A percentile compares a stretch with the other conserved stretches of the same genome.
Evolutionary conservation across 2,888 invertebrate species (phyloP).

Genomic region (Pseudanteris insignis): DNA sequence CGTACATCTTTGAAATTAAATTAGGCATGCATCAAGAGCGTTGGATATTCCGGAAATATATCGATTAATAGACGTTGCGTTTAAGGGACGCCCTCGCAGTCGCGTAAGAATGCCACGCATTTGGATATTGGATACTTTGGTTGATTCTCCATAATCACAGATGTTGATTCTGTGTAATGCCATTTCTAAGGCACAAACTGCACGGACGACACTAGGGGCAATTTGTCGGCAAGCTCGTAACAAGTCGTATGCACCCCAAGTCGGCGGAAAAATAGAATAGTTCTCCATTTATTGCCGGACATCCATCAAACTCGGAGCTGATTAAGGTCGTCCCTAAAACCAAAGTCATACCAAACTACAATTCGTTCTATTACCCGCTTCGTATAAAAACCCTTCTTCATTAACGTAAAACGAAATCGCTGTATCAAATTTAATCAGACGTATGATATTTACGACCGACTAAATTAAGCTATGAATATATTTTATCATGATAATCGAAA

Average conservation of each 20-base stretch:
- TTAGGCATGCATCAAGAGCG: too few species aligned
- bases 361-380: conserved; percentile 43
- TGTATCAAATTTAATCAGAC: conserved; percentile 10
- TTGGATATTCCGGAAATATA: too few species aligned
- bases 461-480: too few species aligned
- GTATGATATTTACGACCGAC: too few species aligned
- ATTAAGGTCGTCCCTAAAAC: conserved; percentile 44
- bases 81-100: too few species aligned
- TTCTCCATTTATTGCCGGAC: conserved; percentile 36
- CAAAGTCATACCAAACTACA: conserved; percentile 44
- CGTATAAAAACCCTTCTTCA: conserved; percentile 31
- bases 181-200: conserved; percentile 30
- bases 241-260: conserved; percentile 35
- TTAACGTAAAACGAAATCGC: conserved; percentile 31
- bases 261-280: conserved; percentile 32
- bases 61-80: too few species aligned
- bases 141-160: conserved; percentile 34
- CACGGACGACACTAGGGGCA: conserved; percentile 25
- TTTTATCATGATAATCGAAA: too few species aligned
- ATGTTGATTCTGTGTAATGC: conserved; percentile 25
- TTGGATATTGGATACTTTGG: conserved; percentile 29
- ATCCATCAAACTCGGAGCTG: conserved; percentile 44
- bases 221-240: conserved; percentile 32
- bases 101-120: conserved; percentile 29
- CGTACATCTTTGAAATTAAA: too few species aligned